Conservation (phyloP, 2,113 vertebrate species). For the Megaceryle maxima region DNA sequence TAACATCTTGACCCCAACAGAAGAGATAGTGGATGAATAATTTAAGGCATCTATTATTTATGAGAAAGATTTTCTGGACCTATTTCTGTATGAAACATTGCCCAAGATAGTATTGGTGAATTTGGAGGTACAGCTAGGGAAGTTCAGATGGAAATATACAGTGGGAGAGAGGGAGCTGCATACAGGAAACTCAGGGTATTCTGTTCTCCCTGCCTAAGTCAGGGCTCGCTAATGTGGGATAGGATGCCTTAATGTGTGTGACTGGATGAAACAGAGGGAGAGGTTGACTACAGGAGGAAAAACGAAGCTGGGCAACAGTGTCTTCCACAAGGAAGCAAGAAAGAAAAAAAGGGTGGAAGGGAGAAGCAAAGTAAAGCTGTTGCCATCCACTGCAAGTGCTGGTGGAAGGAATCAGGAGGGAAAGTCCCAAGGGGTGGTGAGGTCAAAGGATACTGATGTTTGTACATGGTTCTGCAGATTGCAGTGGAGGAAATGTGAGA, state of each 20-base stretch:
- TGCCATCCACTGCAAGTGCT: fast-evolving
- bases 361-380: background rate
- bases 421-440: background rate
- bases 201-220: background rate
- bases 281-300: background rate
- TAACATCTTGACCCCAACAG: slow-evolving; percentile 23
- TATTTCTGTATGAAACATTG: background rate
- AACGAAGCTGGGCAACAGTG: background rate
- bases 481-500: background rate
- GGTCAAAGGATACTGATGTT: background rate
- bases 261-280: background rate
- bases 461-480: background rate
- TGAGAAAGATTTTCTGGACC: background rate
- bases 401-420: background rate
- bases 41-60: slow-evolving; percentile 23
- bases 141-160: background rate
- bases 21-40: slow-evolving; percentile 3
- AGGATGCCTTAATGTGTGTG: fast-evolving
- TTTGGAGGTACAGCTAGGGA: background rate
- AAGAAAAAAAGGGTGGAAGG: background rate
- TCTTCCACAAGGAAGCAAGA: background rate
- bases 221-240: background rate
- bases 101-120: background rate
- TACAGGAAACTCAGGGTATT: background rate
- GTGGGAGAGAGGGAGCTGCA: background rate